Conservation (phyloP, 2,113 vertebrate genomes). For the Todiramphus chloris region DNA sequence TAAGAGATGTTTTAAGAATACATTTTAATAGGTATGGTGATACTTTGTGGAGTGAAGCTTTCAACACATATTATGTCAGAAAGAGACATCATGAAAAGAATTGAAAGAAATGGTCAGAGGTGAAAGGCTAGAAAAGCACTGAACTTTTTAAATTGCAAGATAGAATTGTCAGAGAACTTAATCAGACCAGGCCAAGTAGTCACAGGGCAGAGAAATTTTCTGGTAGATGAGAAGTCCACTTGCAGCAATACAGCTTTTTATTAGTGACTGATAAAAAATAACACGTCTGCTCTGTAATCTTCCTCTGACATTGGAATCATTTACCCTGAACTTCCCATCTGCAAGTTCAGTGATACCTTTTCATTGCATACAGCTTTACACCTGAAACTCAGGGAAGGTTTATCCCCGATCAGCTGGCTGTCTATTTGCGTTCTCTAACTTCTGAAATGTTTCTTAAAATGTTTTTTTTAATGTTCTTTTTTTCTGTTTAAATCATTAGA, state of each 20-base stretch:
- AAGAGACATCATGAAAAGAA: not conserved
- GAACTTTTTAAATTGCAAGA: not conserved
- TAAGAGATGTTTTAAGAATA: not conserved
- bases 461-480: not conserved
- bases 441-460: not conserved
- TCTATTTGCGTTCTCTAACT: not conserved
- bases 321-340: not conserved
- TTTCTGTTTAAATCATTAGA: not conserved
- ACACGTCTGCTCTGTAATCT: not conserved
- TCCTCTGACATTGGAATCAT: not conserved
- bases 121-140: not conserved
- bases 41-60: not conserved
- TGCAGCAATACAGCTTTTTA: not conserved
- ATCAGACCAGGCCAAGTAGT: not conserved
- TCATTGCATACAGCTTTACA: not conserved
- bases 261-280: not conserved
- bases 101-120: not conserved
- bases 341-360: not conserved
- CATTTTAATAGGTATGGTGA: not conserved
- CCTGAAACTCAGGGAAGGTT: not conserved
- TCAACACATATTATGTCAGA: not conserved
- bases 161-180: not conserved
- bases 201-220: not conserved
- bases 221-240: not conserved
- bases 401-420: not conserved